Percentiles rank a stretch among this genome's conserved stretches.
These are phyloP conservation scores for Colius striatus DNA, from an alignment of 2,113 vertebrate species.

Conservation along the genomic window DNA sequence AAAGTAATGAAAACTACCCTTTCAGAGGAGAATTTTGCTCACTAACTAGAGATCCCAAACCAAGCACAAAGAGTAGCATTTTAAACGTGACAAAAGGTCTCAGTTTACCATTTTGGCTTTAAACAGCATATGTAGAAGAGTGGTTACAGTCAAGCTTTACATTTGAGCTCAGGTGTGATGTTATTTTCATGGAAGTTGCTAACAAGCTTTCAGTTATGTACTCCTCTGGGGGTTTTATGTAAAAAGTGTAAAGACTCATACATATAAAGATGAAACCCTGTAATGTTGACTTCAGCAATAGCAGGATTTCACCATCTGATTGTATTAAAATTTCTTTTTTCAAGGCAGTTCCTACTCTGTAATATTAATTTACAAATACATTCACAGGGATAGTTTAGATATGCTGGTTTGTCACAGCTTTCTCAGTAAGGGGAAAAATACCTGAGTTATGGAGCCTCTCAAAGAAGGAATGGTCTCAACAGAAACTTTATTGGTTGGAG, in stretches of 20 bases:
- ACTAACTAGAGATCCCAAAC: not conserved
- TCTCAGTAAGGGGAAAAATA: slow-evolving; percentile 47
- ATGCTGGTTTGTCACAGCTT: not conserved
- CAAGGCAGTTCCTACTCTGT: not conserved
- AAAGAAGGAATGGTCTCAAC: slow-evolving; percentile 84
- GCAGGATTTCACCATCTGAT: not conserved
- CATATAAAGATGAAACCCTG: not conserved
- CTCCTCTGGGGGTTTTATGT: not conserved
- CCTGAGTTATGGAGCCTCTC: slow-evolving; percentile 95
- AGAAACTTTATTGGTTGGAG: slow-evolving; percentile 83
- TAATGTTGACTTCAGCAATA: not conserved
- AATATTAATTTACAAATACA: not conserved
- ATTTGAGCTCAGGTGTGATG: not conserved
- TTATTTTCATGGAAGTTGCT: not conserved
- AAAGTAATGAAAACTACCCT: not conserved
- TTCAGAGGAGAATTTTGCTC: not conserved
- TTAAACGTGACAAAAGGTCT: not conserved
- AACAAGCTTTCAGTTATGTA: not conserved
- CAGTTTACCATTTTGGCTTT: not conserved
- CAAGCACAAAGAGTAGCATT: not conserved
- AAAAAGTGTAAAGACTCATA: not conserved
- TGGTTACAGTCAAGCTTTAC: not conserved
- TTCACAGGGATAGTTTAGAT: not conserved
- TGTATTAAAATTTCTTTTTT: not conserved
- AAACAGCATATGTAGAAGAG: not conserved